These are phyloP conservation scores for Canis aureus DNA, from an alignment of 2,113 vertebrate genomes.

Conservation along the genomic window DNA sequence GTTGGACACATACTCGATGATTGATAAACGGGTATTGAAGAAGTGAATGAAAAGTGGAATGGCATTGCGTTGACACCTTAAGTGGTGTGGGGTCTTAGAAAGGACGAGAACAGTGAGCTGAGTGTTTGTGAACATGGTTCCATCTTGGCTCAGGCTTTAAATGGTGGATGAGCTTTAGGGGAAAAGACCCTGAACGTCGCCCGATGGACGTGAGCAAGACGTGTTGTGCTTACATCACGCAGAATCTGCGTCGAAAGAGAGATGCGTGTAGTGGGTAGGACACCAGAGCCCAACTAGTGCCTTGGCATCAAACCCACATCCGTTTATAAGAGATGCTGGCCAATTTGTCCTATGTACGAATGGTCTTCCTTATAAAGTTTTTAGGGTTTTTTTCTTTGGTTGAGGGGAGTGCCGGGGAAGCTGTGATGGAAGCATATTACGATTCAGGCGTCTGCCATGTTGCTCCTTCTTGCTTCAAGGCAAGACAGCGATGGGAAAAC, in stretches of 20 bases:
- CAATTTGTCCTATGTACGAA: rapidly evolving
- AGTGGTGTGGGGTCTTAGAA: background rate
- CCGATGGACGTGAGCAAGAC: background rate
- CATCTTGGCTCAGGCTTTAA: background rate
- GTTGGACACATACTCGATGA: too few species aligned
- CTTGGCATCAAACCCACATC: rapidly evolving
- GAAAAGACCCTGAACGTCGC: background rate
- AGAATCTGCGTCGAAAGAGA: background rate
- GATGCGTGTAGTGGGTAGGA: rapidly evolving
- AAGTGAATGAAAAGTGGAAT: background rate
- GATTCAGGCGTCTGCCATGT: rapidly evolving
- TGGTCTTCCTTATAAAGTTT: background rate
- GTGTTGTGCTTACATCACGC: rapidly evolving
- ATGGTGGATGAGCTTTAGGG: background rate
- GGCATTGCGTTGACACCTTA: too few species aligned
- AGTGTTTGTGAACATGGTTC: background rate
- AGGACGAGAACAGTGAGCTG: too few species aligned
- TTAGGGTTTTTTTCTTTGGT: background rate
- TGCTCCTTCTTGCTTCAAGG: background rate
- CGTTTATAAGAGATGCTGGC: background rate
- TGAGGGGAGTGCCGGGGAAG: rapidly evolving
- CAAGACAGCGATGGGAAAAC: background rate
- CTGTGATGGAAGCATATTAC: rapidly evolving
- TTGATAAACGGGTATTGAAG: rapidly evolving
- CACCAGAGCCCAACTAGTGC: too few species aligned